These are phyloP conservation scores for Drosophila tsacasi DNA, from an alignment of 1,140 invertebrate species.

Conservation along the genomic window DNA sequence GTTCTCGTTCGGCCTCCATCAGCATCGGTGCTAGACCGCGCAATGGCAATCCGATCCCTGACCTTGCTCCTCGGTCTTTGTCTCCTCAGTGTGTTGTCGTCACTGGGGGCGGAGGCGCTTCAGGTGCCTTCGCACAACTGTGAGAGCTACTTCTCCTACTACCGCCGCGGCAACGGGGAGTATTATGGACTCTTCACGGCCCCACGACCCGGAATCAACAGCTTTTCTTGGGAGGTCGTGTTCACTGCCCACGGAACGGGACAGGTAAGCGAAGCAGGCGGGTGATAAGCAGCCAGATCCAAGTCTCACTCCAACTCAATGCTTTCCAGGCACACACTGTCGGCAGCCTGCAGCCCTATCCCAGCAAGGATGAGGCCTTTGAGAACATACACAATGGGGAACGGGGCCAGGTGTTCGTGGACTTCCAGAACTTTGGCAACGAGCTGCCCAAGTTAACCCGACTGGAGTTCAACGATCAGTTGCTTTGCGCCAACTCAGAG, in stretches of 20 bases:
- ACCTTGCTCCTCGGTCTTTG: slow-evolving; percentile 42
- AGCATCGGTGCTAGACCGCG: slow-evolving; percentile 37
- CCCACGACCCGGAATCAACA: slow-evolving; percentile 31
- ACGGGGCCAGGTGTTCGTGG: slow-evolving; percentile 37
- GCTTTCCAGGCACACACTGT: slow-evolving; percentile 37
- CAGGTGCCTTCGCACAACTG: slow-evolving; percentile 49
- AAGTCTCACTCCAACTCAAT: not conserved
- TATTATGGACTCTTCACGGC: slow-evolving; percentile 54
- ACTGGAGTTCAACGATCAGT: slow-evolving; percentile 44
- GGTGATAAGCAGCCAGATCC: not conserved
- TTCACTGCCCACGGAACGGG: slow-evolving; percentile 35
- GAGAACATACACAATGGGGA: slow-evolving; percentile 48
- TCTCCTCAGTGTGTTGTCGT: slow-evolving; percentile 25
- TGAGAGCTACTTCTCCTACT: slow-evolving; percentile 29
- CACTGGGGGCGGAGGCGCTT: slow-evolving; percentile 6
- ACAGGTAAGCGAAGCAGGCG: slow-evolving; percentile 16
- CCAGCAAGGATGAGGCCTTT: slow-evolving; percentile 33
- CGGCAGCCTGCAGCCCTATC: slow-evolving; percentile 46
- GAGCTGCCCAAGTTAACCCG: slow-evolving; percentile 55
- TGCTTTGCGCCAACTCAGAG: slow-evolving; percentile 33
- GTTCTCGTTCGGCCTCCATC: slow-evolving; percentile 42
- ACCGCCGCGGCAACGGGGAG: slow-evolving; percentile 6
- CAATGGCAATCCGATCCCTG: slow-evolving; percentile 40
- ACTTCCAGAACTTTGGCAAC: slow-evolving; percentile 35
- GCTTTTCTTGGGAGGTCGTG: slow-evolving; percentile 39